phyloP scores from a whole-genome alignment of 2,113 vertebrate genomes.

The Ardeotis arabs region DNA sequence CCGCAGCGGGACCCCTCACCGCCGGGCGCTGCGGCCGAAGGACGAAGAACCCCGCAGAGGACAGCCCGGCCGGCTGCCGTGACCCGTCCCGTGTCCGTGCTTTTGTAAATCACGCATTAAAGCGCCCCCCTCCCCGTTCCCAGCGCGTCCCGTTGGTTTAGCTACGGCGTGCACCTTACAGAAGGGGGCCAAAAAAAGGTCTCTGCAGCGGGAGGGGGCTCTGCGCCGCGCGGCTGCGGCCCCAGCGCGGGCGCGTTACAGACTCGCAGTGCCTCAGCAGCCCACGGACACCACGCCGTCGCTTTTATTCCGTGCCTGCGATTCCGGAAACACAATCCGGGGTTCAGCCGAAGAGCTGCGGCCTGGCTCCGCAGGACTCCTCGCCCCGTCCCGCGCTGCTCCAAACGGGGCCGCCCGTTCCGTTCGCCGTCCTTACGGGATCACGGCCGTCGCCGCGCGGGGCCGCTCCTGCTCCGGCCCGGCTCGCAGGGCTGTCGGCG shows the following conservation, averaged over 20 bases:
- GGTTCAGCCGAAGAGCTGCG: not conserved
- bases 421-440: rapidly evolving
- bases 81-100: rapidly evolving
- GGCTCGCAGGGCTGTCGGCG: not conserved
- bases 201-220: rapidly evolving
- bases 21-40: no score
- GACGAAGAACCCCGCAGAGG: no score
- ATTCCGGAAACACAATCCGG: rapidly evolving
- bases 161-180: rapidly evolving
- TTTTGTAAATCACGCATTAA: constrained; percentile 45
- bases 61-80: rapidly evolving
- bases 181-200: not conserved
- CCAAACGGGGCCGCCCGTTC: not conserved
- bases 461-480: not conserved
- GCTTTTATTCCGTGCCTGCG: not conserved
- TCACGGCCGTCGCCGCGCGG: rapidly evolving
- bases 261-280: rapidly evolving
- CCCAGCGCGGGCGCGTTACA: not conserved
- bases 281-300: rapidly evolving
- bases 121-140: not conserved
- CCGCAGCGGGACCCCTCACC: not conserved
- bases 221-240: no score
- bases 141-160: rapidly evolving
- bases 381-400: rapidly evolving
- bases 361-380: not conserved